Conservation (phyloP, 1,140 invertebrate genomes). For the Oedothorax gibbosus region DNA sequence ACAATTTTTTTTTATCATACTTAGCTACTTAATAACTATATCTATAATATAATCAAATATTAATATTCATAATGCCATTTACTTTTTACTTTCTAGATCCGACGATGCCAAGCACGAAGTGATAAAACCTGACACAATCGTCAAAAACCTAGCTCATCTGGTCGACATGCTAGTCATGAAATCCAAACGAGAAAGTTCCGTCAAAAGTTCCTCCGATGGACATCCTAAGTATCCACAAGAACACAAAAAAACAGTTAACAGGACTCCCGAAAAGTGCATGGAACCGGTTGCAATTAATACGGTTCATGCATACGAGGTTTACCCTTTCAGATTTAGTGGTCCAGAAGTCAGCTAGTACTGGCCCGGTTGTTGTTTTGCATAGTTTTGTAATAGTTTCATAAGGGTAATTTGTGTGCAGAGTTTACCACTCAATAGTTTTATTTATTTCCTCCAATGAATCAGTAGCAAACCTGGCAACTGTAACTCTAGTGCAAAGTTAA, state of each 20-base stretch:
- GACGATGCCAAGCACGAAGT: slow-evolving; percentile 71
- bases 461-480: no score
- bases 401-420: no score
- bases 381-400: neutral
- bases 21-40: no score
- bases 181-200: slow-evolving; percentile 48
- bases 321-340: slow-evolving; percentile 37
- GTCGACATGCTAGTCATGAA: slow-evolving; percentile 66
- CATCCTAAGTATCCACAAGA: slow-evolving; percentile 42
- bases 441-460: no score
- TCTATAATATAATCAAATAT: no score
- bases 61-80: neutral
- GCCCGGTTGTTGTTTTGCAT: neutral
- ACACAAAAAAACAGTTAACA: slow-evolving; percentile 27
- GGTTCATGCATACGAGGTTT: slow-evolving; percentile 18
- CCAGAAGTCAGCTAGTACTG: slow-evolving; percentile 39
- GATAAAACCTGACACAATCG: slow-evolving; percentile 73
- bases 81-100: slow-evolving; percentile 14
- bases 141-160: slow-evolving; percentile 71
- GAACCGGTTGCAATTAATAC: slow-evolving; percentile 1
- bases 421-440: no score
- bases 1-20: no score
- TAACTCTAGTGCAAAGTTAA: no score
- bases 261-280: slow-evolving; percentile 35
- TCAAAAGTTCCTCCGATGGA: slow-evolving; percentile 13